These are phyloP conservation scores for Urocitellus parryii DNA, from an alignment of 2,113 vertebrate genomes.

Conservation along the genomic window DNA sequence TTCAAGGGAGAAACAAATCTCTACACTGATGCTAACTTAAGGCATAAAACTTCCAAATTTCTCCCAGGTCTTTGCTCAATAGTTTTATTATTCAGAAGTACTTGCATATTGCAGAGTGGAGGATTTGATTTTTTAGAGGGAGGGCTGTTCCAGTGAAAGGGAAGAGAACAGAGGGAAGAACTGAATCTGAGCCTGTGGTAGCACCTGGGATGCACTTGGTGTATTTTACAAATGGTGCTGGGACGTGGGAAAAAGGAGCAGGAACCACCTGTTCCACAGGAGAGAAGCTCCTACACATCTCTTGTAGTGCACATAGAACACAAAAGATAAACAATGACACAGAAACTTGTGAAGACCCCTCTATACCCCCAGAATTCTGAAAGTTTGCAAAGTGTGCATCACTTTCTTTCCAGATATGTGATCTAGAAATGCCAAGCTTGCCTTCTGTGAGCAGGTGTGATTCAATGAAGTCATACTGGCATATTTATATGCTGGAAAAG, in stretches of 20 bases:
- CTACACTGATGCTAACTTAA: background rate
- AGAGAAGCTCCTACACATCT: no score
- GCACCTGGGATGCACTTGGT: no score
- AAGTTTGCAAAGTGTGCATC: background rate
- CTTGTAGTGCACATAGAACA: background rate
- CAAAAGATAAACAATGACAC: background rate
- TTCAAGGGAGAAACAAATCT: background rate
- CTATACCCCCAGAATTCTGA: background rate
- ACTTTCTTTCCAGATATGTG: background rate
- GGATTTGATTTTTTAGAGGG: background rate
- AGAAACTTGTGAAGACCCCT: background rate
- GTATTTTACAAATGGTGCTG: background rate
- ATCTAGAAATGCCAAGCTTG: no score
- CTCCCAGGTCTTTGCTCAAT: background rate
- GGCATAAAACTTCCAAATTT: background rate
- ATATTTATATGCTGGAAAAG: background rate
- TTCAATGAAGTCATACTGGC: fast-evolving
- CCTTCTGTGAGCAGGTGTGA: background rate
- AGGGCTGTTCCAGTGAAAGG: background rate
- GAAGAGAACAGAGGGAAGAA: background rate
- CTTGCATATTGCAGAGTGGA: background rate
- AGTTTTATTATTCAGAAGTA: background rate
- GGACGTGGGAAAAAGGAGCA: background rate
- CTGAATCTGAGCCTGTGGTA: fast-evolving
- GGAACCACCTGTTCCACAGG: background rate